phyloP scores from a whole-genome alignment of 2,888 invertebrate genomes.

The Caenorhabditis auriculariae region DNA sequence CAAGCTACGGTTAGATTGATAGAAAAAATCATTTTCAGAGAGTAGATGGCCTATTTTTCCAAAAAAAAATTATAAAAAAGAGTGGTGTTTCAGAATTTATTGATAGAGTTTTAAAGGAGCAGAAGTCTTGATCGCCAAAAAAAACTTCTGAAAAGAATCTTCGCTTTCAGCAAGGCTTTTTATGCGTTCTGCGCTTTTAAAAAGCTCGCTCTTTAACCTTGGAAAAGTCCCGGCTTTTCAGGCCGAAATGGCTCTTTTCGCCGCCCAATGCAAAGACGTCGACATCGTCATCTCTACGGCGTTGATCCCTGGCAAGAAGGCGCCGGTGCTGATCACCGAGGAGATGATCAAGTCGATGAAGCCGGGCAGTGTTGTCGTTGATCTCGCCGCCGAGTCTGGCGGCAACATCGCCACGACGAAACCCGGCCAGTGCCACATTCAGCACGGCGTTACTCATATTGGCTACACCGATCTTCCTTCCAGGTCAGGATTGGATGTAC shows the following conservation, averaged over 20 bases:
- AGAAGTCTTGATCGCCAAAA: too few relatives aligned
- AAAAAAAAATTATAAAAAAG: too few relatives aligned
- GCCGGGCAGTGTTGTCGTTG: constrained; percentile 85
- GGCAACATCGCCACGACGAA: constrained; percentile 69
- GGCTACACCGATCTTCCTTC: constrained; percentile 83
- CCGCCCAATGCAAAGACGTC: constrained; percentile 81
- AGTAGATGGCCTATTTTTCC: too few relatives aligned
- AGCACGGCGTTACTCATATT: constrained; percentile 81
- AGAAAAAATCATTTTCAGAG: too few relatives aligned
- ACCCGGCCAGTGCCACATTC: constrained; percentile 71
- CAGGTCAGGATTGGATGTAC: constrained; percentile 29
- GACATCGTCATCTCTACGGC: constrained; percentile 87
- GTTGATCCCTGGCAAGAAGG: constrained; percentile 82
- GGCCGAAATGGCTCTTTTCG: constrained; percentile 82
- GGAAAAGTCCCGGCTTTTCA: too few relatives aligned
- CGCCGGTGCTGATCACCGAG: constrained; percentile 79
- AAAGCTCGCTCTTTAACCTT: too few relatives aligned
- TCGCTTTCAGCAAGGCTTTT: not conserved
- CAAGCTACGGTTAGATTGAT: too few relatives aligned
- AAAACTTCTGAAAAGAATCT: too few relatives aligned
- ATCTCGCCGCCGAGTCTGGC: constrained; percentile 84
- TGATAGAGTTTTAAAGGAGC: not conserved
- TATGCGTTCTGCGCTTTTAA: not conserved
- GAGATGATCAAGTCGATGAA: constrained; percentile 80
- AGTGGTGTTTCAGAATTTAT: too few relatives aligned